These are phyloP conservation scores for Periophthalmus magnuspinnatus DNA, from an alignment of 2,797 vertebrate species.

Conservation along the genomic window DNA sequence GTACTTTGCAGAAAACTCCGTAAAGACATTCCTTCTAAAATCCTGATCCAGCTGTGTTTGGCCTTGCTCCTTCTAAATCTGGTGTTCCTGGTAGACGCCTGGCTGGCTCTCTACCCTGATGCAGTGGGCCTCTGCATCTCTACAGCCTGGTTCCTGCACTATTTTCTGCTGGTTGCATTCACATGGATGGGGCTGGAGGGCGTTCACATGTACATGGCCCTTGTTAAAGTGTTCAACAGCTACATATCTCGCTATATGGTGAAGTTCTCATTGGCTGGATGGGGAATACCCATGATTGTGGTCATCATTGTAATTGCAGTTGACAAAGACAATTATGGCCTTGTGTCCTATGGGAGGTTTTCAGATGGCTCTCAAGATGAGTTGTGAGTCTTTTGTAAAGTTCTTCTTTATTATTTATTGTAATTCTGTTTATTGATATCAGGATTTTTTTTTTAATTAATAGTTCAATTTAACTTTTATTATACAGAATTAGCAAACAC, in stretches of 20 bases:
- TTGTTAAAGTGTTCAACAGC: conserved; percentile 96
- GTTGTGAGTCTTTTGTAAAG: conserved; percentile 82
- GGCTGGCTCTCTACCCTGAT: conserved; percentile 85
- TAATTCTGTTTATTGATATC: not conserved
- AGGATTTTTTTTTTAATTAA: not conserved
- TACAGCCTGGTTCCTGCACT: conserved; percentile 94
- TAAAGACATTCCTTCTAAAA: conserved; percentile 94
- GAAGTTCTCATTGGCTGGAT: conserved; percentile 90
- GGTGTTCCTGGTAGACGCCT: conserved; percentile 89
- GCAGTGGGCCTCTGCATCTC: conserved; percentile 86
- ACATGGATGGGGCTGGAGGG: conserved; percentile 99
- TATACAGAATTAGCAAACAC: not conserved
- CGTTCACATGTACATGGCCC: conserved; percentile 94
- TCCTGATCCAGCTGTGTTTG: conserved; percentile 91
- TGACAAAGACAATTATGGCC: conserved; percentile 84
- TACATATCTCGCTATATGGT: conserved; percentile 89
- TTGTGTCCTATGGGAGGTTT: conserved; percentile 83
- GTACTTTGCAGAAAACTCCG: conserved; percentile 84
- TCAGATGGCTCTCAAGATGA: conserved; percentile 79
- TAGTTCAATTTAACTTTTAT: not conserved
- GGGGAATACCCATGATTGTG: conserved; percentile 90
- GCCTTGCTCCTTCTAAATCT: conserved; percentile 90
- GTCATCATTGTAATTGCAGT: conserved; percentile 86
- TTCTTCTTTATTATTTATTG: not conserved
- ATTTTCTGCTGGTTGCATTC: conserved; percentile 93